Evolutionary conservation across 1,140 invertebrate genomes (phyloP), one percentile per base, ranked within the genome.

Genomic region (Rhysida immarginata): DNA sequence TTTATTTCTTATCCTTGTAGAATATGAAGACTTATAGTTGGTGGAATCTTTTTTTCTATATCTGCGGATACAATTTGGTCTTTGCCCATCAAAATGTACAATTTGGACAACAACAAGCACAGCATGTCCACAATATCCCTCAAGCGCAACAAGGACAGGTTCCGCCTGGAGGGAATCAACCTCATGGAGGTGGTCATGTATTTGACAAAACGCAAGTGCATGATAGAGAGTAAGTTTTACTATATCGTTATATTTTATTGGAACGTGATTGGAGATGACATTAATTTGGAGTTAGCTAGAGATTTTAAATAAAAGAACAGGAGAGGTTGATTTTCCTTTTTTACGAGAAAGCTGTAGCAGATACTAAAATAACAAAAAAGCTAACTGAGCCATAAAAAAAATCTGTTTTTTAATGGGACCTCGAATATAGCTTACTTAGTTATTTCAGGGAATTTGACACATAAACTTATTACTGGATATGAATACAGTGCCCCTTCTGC

Each of bases 161-260:
- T 16, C 45, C 24, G 16, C 48, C 25, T 41, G 44, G 23, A 50
- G 16, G 41, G n/a, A 24, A 35, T 23, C 18, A 54, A 18, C 56
- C 16, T 20, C 44, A 46, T 20, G 5, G 5, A 46, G n/a, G 54
- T 21, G 58, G 60, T 45, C 26, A 58, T 49, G 41, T 63, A 2
- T 52, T 58, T 44, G 61, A 62, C 43, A 60, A 62, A 53, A 48
- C 58, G 27, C 61, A 61, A 50, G 55, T 59, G 43, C 61, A 63
- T 51, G 62, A 63, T 53, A 60, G 58, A 58, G 61, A 63, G 62
- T 63, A 61, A 48, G 56, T 57, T 24, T 56, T 1, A 25, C 20
- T 29, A 20, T 50, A 16, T 5, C 27, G n/a, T 1, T 43, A 29
- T 24, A 14, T 43, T 27, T 41, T 48, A n/a, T 48, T 46, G 46